Evolutionary conservation across 2,113 vertebrate genomes (phyloP).

Genomic region (Chionodraco myersi): DNA sequence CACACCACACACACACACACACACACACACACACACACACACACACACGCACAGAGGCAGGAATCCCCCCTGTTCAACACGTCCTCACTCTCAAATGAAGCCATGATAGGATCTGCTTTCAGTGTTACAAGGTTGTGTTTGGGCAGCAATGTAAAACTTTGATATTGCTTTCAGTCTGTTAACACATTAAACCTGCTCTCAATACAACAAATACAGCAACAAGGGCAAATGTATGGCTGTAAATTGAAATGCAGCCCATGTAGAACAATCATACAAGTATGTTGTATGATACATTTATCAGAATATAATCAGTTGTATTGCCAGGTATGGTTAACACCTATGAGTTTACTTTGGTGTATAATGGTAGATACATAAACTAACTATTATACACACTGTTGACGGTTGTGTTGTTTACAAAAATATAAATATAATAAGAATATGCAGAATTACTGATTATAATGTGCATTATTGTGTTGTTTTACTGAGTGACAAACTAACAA

Average conservation of each 20-base stretch:
- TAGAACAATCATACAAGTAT: neutral
- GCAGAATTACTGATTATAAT: too few relatives aligned
- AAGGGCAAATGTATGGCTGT: neutral
- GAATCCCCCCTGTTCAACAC: slow-evolving; percentile 38
- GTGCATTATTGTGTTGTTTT: neutral
- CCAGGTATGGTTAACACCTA: too few relatives aligned
- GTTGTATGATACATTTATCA: neutral
- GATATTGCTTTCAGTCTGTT: slow-evolving; percentile 7
- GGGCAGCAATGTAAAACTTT: neutral
- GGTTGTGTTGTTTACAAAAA: too few relatives aligned
- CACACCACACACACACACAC: neutral
- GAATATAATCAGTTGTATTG: too few relatives aligned
- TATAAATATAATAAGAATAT: too few relatives aligned
- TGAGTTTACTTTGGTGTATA: too few relatives aligned
- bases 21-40: slow-evolving; percentile 2
- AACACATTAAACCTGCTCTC: neutral
- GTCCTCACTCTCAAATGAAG: slow-evolving; percentile 6
- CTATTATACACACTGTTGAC: too few relatives aligned
- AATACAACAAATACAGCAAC: neutral
- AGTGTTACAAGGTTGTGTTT: neutral
- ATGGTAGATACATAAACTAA: too few relatives aligned
- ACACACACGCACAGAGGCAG: slow-evolving; percentile 13
- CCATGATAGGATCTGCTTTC: neutral
- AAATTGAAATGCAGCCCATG: neutral
- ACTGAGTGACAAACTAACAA: neutral